phyloP scores from a whole-genome alignment of 2,797 vertebrate genomes.

The Trematomus bernacchii region DNA sequence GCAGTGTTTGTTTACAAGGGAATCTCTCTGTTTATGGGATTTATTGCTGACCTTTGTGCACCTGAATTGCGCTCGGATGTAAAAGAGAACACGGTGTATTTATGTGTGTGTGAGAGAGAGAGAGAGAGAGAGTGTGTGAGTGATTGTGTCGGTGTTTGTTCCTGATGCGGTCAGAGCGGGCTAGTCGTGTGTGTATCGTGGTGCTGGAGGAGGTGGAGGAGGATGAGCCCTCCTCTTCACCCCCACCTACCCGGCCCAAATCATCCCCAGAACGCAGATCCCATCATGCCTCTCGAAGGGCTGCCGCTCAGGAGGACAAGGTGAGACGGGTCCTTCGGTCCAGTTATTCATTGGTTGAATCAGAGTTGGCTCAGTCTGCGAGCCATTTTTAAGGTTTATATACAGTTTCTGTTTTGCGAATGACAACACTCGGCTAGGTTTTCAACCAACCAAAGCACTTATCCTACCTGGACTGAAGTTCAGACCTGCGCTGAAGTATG shows the following conservation, averaged over 20 bases:
- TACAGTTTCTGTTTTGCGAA: neutral
- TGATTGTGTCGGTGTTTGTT: slow-evolving; percentile 45
- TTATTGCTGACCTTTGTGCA: slow-evolving; percentile 50
- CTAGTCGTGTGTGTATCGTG: slow-evolving; percentile 99
- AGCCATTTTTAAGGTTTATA: neutral
- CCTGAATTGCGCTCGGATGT: slow-evolving; percentile 58
- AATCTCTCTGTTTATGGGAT: slow-evolving; percentile 33
- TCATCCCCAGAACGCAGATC: slow-evolving; percentile 68
- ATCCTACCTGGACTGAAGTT: slow-evolving; percentile 27
- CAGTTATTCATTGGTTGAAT: neutral
- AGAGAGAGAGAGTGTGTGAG: slow-evolving; percentile 26
- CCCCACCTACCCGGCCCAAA: slow-evolving; percentile 86
- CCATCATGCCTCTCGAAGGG: slow-evolving; percentile 66
- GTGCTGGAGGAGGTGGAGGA: slow-evolving; percentile 99
- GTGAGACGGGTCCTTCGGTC: slow-evolving; percentile 64
- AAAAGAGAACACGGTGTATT: slow-evolving; percentile 54
- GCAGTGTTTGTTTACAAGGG: slow-evolving; percentile 43
- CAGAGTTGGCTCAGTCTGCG: neutral
- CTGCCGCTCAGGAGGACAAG: slow-evolving; percentile 76
- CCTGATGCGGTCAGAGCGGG: slow-evolving; percentile 89
- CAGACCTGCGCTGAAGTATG: slow-evolving; percentile 14
- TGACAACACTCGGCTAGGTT: neutral
- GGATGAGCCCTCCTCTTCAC: slow-evolving; percentile 89
- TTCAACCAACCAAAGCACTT: slow-evolving; percentile 6
- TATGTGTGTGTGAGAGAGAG: slow-evolving; percentile 38